Conservation (phyloP, 1,140 invertebrate species). For the Telenomus remus region DNA sequence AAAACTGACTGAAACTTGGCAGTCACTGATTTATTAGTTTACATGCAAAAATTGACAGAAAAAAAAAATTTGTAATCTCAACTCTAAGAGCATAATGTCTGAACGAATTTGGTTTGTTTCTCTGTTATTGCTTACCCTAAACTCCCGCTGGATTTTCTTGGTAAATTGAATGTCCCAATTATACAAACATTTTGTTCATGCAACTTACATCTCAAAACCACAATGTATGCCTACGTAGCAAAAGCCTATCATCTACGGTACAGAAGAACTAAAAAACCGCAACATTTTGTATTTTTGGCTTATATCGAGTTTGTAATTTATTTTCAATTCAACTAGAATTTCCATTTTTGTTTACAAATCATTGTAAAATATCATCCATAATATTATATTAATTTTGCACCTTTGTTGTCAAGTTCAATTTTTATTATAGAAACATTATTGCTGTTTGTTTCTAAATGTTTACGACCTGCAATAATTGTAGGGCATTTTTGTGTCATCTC, state of each 20-base stretch:
- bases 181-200: conserved; percentile 61
- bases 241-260: conserved; percentile 70
- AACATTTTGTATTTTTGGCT: no score
- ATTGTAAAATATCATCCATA: neutral
- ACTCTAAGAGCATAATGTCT: conserved; percentile 62
- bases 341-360: neutral
- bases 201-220: conserved; percentile 55
- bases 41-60: conserved; percentile 15
- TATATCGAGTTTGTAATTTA: no score
- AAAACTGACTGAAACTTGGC: neutral
- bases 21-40: neutral
- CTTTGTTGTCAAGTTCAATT: no score
- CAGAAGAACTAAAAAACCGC: conserved; percentile 16
- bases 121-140: conserved; percentile 75
- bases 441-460: no score
- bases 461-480: no score
- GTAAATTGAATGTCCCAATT: conserved; percentile 76
- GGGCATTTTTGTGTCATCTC: no score
- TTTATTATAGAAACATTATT: no score
- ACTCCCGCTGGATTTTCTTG: conserved; percentile 75
- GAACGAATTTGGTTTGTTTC: conserved; percentile 73
- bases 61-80: conserved; percentile 3
- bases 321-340: no score
- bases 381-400: no score
- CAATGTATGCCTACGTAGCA: conserved; percentile 64